phyloP scores from a whole-genome alignment of 2,888 invertebrate genomes.

The Eristalinus sepulchralis region DNA sequence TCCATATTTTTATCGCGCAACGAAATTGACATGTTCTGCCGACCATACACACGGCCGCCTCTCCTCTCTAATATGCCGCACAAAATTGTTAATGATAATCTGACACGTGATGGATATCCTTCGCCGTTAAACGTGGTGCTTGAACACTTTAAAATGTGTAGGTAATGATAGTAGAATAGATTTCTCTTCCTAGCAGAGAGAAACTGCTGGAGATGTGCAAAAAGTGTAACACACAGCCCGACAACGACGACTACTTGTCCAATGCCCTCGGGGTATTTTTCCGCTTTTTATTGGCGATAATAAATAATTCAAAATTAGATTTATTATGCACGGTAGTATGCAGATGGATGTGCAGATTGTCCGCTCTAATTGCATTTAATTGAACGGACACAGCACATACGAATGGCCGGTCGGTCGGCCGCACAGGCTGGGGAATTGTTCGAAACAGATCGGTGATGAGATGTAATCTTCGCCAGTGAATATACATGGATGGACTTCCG shows the following conservation, averaged over 20 bases:
- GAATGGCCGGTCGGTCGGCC: neutral
- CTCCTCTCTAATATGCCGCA: slow-evolving; percentile 70
- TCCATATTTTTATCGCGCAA: slow-evolving; percentile 47
- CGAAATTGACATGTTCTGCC: slow-evolving; percentile 63
- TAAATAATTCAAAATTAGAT: slow-evolving; percentile 71
- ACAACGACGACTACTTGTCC: neutral
- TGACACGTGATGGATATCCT: slow-evolving; percentile 71
- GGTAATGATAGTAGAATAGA: slow-evolving; percentile 48
- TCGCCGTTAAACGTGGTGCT: slow-evolving; percentile 23
- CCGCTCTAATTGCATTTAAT: slow-evolving; percentile 70
- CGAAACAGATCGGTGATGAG: slow-evolving; percentile 71
- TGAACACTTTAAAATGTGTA: slow-evolving; percentile 28
- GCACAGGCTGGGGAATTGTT: slow-evolving; percentile 36
- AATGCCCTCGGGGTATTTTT: slow-evolving; percentile 38
- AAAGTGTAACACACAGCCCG: slow-evolving; percentile 38
- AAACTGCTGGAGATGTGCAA: slow-evolving; percentile 10
- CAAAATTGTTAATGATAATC: slow-evolving; percentile 76
- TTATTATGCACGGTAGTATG: slow-evolving; percentile 60
- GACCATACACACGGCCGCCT: neutral
- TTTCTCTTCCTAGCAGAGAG: slow-evolving; percentile 14
- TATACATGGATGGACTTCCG: slow-evolving; percentile 63
- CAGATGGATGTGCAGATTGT: slow-evolving; percentile 56
- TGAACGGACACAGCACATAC: slow-evolving; percentile 44
- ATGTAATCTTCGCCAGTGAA: slow-evolving; percentile 56
- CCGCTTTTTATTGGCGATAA: slow-evolving; percentile 66